Conservation (phyloP, 2,888 invertebrate species). For the Drosophila birchii region DNA sequence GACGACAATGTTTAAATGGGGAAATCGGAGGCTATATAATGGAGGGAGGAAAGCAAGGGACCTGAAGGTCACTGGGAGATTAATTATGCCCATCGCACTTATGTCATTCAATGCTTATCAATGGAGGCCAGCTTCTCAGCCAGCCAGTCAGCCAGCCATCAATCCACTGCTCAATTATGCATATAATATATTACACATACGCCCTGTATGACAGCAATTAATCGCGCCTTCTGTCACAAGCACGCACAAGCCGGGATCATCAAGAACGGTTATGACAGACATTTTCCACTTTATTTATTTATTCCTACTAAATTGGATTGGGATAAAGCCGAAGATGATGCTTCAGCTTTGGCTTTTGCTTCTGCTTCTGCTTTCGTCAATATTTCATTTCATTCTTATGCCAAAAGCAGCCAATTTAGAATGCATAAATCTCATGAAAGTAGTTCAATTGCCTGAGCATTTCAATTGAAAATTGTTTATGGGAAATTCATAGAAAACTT, state of each 20-base stretch:
- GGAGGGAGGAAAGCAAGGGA: not conserved
- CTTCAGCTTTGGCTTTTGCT: not conserved
- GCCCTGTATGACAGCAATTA: slow-evolving; percentile 51
- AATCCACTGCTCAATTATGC: slow-evolving; percentile 52
- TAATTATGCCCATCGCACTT: slow-evolving; percentile 44
- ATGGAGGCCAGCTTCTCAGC: slow-evolving; percentile 33
- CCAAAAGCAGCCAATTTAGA: slow-evolving; percentile 46
- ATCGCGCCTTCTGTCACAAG: slow-evolving; percentile 38
- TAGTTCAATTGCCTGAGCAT: slow-evolving; percentile 71
- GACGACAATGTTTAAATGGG: slow-evolving; percentile 44
- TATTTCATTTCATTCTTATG: slow-evolving; percentile 17
- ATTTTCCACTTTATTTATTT: slow-evolving; percentile 12
- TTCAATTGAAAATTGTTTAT: slow-evolving; percentile 71
- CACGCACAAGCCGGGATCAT: slow-evolving; percentile 35
- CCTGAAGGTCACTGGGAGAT: slow-evolving; percentile 58
- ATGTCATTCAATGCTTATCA: slow-evolving; percentile 56
- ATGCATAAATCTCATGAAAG: slow-evolving; percentile 56
- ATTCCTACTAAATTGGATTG: slow-evolving; percentile 13
- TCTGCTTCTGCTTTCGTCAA: not conserved
- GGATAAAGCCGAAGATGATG: slow-evolving; percentile 5
- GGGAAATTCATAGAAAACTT: slow-evolving; percentile 70
- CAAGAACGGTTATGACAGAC: slow-evolving; percentile 25
- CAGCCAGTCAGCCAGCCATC: slow-evolving; percentile 25
- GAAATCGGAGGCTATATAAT: slow-evolving; percentile 10
- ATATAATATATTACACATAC: slow-evolving; percentile 57